Base-by-base conservation (phyloP, 2,113 vertebrate species). In the Calypte anna region DNA sequence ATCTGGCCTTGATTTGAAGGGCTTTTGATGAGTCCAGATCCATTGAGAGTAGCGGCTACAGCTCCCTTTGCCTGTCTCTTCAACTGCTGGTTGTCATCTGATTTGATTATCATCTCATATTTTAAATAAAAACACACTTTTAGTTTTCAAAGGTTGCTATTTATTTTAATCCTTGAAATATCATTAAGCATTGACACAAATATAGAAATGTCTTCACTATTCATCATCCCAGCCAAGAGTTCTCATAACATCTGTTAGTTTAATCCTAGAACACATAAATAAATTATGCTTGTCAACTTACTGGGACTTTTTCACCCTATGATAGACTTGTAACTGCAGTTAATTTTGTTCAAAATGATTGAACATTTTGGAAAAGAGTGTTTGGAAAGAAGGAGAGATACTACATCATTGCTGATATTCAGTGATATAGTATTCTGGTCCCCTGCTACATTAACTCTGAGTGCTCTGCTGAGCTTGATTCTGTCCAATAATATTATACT, bases 191-290 rank as follows among this genome's bases (percentile, higher is more conserved):
- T 38, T 86, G 73, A 92, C 64, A 70, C 62, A 88, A 63, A 80
- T 73, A 73, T 14, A 69, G 77, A 91, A 93, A 86, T 31, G 64
- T 74, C 64, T 94, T 72, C 64, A 88, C 76, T 90, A 55, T 70
- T 22, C 73, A 92, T 90, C 61, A 74, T 95, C 82, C 53, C 38
- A 91, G 86, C 86, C 80, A 86, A 93, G 80, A 93, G 83, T 90
- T 95, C 88, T 90, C 64, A 55, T 93, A 91, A 91, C 82, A 90
- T 95, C 85, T 96, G 86, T 88, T 93, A 90, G 73, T 86, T 93
- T 94, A 93, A 93, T 94, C 92, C 88, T 91, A 86, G 80, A 93
- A 83, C 86, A 83, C 61, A 86, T 93, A 92, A 88, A 90, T 86
- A 95, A 86, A 93, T 93, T 74, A 83, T 81, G 59, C 76, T 93